Conservation (phyloP, 2,113 vertebrate species). For the Tursiops truncatus region DNA sequence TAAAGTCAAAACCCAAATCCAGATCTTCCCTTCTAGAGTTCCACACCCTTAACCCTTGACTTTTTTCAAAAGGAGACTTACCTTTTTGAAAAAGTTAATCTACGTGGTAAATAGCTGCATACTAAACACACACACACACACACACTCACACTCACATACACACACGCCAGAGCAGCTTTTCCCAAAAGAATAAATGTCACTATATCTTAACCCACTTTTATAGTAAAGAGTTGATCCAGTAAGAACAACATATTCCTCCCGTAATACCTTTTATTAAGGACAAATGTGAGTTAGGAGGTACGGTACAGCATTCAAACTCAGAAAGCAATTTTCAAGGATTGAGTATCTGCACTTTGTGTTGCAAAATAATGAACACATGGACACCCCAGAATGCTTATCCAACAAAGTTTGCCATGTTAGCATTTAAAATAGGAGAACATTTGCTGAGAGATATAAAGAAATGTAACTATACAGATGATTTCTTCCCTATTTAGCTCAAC, state of each 20-base stretch:
- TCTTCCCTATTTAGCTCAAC: constrained; percentile 67
- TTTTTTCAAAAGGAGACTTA: background rate
- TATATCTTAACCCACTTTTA: background rate
- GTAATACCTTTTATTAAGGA: constrained; percentile 32
- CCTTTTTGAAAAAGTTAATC: background rate
- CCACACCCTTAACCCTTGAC: background rate
- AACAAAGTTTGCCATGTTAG: constrained; percentile 41
- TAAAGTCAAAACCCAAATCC: background rate
- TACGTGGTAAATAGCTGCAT: background rate
- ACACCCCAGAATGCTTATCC: constrained; percentile 67
- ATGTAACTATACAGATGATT: constrained; percentile 59
- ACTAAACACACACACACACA: background rate
- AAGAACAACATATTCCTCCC: background rate
- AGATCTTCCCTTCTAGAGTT: background rate
- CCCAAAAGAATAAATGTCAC: background rate
- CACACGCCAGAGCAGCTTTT: background rate
- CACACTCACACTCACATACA: background rate
- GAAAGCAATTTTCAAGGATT: constrained; percentile 20
- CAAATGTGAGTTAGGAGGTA: background rate
- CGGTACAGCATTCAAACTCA: background rate
- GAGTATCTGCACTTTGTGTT: constrained; percentile 54
- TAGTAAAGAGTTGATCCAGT: background rate
- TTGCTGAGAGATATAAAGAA: constrained; percentile 70
- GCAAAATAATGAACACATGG: constrained; percentile 69
- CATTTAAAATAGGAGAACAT: constrained; percentile 72